Conservation (phyloP, 2,113 vertebrate species). For the Himantopus leucocephalus region DNA sequence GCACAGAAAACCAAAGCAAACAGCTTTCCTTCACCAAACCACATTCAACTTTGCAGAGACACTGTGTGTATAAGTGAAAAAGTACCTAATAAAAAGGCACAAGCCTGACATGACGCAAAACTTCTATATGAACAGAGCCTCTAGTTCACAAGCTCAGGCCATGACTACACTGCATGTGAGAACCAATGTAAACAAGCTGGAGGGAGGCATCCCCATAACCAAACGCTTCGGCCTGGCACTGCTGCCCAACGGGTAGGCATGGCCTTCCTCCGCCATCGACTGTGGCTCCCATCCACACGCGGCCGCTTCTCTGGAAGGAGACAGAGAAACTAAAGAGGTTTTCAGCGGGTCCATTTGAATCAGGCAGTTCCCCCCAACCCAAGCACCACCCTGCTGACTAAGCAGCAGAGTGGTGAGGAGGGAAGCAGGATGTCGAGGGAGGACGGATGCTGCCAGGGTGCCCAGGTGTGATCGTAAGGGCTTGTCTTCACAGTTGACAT, state of each 20-base stretch:
- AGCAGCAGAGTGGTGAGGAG: neutral
- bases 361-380: fast-evolving
- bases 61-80: neutral
- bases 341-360: fast-evolving
- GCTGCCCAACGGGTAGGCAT: neutral
- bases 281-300: fast-evolving
- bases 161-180: fast-evolving
- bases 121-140: neutral
- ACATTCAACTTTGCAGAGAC: neutral
- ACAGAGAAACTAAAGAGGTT: neutral
- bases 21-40: neutral
- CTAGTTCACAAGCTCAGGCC: neutral
- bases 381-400: neutral
- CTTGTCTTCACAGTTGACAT: neutral
- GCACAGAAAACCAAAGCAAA: neutral
- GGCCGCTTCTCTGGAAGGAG: fast-evolving
- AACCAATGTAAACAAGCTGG: neutral
- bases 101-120: neutral
- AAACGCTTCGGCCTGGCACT: neutral
- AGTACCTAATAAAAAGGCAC: neutral
- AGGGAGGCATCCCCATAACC: fast-evolving
- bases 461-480: neutral
- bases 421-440: fast-evolving
- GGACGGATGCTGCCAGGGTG: neutral
- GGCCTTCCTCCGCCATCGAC: fast-evolving